Evolutionary conservation across 2,888 invertebrate species (phyloP).

Genomic region (Drosophila buzzatii): DNA sequence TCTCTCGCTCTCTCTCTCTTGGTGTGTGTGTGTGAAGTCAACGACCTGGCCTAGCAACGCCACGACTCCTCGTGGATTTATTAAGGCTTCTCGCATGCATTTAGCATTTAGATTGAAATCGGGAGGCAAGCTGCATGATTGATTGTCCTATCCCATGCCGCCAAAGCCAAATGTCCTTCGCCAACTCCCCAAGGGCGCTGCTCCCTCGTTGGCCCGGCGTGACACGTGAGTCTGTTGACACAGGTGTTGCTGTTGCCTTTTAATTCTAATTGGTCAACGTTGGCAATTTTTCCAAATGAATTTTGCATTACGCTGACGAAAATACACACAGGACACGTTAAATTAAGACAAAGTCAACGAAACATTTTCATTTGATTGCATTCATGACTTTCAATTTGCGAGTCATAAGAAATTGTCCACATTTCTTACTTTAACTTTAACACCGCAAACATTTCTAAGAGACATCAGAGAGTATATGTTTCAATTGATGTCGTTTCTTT

Average conservation of each 20-base stretch:
- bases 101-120: slow-evolving; percentile 67
- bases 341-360: slow-evolving; percentile 32
- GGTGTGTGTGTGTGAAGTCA: slow-evolving; percentile 7
- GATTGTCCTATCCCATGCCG: slow-evolving; percentile 42
- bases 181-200: slow-evolving; percentile 24
- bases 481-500: background rate
- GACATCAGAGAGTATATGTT: background rate
- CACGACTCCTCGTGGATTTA: slow-evolving; percentile 42
- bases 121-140: slow-evolving; percentile 56
- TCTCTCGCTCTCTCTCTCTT: background rate
- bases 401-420: slow-evolving; percentile 15
- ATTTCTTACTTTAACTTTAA: background rate
- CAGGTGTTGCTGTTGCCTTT: slow-evolving; percentile 63
- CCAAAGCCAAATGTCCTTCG: background rate
- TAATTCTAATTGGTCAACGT: slow-evolving; percentile 65
- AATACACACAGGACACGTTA: slow-evolving; percentile 4
- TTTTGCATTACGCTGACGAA: slow-evolving; percentile 52
- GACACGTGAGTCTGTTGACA: slow-evolving; percentile 56
- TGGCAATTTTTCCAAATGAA: slow-evolving; percentile 69
- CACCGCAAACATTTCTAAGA: background rate
- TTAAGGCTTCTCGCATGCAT: slow-evolving; percentile 50
- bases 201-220: background rate
- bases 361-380: slow-evolving; percentile 31
- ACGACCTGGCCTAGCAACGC: slow-evolving; percentile 19
- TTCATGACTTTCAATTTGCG: slow-evolving; percentile 46